Evolutionary conservation across 1,140 invertebrate genomes (phyloP).

Genomic region (Holcopasites calliopsidis): DNA sequence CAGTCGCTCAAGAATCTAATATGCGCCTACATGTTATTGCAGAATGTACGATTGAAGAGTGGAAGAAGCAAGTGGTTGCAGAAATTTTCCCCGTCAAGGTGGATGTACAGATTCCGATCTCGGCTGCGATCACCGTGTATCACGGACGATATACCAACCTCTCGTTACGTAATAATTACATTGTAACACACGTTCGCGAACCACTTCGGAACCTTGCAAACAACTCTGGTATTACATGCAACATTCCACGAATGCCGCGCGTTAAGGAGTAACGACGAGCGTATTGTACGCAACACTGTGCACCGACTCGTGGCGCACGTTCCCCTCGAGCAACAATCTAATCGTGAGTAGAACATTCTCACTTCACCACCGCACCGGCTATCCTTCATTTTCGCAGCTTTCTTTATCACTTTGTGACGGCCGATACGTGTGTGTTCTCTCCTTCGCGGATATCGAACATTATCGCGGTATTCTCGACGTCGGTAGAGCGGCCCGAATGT

Average conservation of each 20-base stretch:
- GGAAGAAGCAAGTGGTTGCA: not conserved
- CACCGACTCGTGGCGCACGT: not conserved
- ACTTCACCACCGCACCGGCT: slow-evolving; percentile 9
- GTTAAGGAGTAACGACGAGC: slow-evolving; percentile 5
- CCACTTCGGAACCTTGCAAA: slow-evolving; percentile 20
- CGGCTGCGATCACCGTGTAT: not conserved
- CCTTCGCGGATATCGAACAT: not conserved
- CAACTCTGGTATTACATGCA: slow-evolving; percentile 33
- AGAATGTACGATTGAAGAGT: no score
- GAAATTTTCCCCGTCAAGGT: not conserved
- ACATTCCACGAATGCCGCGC: slow-evolving; percentile 28
- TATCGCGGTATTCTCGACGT: not conserved
- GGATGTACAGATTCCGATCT: not conserved
- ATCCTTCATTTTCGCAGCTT: slow-evolving; percentile 41
- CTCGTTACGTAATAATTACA: slow-evolving; percentile 30
- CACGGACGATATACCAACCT: not conserved
- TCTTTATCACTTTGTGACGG: slow-evolving; percentile 6
- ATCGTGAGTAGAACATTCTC: slow-evolving; percentile 26
- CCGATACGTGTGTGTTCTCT: not conserved
- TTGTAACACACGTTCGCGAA: slow-evolving; percentile 31
- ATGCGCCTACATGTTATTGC: no score
- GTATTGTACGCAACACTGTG: slow-evolving; percentile 24
- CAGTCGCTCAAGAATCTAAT: no score
- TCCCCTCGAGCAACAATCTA: no score
- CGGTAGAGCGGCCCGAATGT: not conserved